phyloP scores from a whole-genome alignment of 2,797 vertebrate genomes.

The Morus bassanus region DNA sequence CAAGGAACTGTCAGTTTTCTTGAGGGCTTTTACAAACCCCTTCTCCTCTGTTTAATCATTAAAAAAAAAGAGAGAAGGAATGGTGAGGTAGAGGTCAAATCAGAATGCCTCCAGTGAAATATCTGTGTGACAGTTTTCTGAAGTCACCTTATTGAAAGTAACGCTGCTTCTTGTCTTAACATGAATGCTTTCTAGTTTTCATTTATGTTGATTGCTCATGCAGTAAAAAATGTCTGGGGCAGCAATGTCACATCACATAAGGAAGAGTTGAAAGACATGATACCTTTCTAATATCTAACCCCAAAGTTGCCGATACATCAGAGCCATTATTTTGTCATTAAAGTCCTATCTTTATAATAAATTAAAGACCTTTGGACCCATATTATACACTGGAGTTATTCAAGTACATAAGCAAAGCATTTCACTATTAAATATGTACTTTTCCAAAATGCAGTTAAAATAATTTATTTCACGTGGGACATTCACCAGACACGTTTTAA shows the following conservation, averaged over 20 bases:
- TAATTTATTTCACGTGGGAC: conserved; percentile 1
- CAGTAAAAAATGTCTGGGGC: conserved; percentile 69
- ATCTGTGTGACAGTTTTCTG: conserved; percentile 76
- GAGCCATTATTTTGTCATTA: conserved; percentile 49
- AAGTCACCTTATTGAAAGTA: conserved; percentile 73
- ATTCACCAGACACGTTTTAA: background rate
- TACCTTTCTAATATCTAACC: conserved; percentile 56
- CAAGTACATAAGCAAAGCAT: conserved; percentile 17
- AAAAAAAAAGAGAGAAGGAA: background rate
- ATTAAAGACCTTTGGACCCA: conserved; percentile 30
- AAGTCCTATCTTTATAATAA: conserved; percentile 45
- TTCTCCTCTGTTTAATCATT: conserved; percentile 24
- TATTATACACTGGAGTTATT: conserved; percentile 2
- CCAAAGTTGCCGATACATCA: conserved; percentile 20
- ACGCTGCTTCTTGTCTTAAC: conserved; percentile 58
- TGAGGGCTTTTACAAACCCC: conserved; percentile 66
- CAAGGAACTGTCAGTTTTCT: conserved; percentile 75
- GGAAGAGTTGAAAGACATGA: conserved; percentile 59
- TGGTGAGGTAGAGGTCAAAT: conserved; percentile 67
- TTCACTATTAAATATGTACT: conserved; percentile 37
- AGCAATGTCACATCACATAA: conserved; percentile 42
- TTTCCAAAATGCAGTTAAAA: conserved; percentile 25
- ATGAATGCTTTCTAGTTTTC: conserved; percentile 69
- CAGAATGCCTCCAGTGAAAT: conserved; percentile 76
- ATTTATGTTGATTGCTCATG: conserved; percentile 70